phyloP scores from a whole-genome alignment of 2,797 vertebrate genomes.

The Thalassophryne amazonica region DNA sequence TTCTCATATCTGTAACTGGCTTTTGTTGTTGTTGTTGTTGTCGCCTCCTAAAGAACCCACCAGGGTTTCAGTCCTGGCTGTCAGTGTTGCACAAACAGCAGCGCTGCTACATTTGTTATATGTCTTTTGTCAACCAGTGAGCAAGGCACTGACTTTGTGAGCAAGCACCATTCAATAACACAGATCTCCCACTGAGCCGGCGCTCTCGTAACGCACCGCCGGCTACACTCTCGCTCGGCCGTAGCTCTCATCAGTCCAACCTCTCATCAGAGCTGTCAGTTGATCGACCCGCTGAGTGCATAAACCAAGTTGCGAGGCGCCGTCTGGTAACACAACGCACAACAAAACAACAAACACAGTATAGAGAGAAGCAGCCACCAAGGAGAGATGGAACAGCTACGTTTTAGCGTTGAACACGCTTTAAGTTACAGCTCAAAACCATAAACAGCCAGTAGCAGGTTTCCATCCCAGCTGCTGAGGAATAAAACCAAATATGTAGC shows the following conservation, averaged over 20 bases:
- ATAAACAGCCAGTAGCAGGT: slow-evolving; percentile 39
- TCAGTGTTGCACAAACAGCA: slow-evolving; percentile 29
- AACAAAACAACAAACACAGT: slow-evolving; percentile 39
- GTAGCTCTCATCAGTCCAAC: slow-evolving; percentile 52
- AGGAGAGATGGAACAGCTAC: slow-evolving; percentile 8
- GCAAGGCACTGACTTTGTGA: slow-evolving; percentile 51
- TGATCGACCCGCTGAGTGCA: slow-evolving; percentile 23
- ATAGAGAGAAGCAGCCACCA: slow-evolving; percentile 22
- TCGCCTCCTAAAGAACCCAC: slow-evolving; percentile 4
- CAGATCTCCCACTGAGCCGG: slow-evolving; percentile 47
- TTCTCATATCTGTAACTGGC: slow-evolving; percentile 12
- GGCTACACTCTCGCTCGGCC: slow-evolving; percentile 42
- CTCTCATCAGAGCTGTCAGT: slow-evolving; percentile 70
- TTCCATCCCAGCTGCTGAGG: too few species aligned
- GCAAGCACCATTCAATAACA: slow-evolving; percentile 50
- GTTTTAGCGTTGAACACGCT: slow-evolving; percentile 50
- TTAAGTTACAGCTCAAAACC: slow-evolving; percentile 53
- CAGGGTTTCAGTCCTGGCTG: slow-evolving; percentile 35
- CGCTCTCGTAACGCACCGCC: slow-evolving; percentile 33
- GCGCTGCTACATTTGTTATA: slow-evolving; percentile 35
- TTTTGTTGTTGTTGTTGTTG: slow-evolving; percentile 18
- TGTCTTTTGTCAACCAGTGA: slow-evolving; percentile 49
- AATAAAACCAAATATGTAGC: too few species aligned
- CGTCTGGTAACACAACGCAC: slow-evolving; percentile 26
- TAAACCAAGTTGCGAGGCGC: slow-evolving; percentile 31